Base-by-base conservation (phyloP, 2,888 invertebrate genomes). In the Drosophila formosana region DNA sequence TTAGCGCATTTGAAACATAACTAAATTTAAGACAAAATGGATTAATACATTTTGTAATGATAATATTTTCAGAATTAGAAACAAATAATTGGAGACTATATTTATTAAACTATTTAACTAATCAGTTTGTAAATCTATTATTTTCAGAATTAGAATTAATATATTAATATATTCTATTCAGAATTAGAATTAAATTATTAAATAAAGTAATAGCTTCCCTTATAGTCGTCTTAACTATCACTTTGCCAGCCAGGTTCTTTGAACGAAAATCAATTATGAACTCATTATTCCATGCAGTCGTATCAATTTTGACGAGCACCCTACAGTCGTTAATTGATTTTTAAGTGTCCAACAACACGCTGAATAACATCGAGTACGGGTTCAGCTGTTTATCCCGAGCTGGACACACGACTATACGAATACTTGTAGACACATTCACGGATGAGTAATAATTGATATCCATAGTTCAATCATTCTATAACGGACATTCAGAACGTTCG, bases 251-350 rank as follows among this genome's bases (percentile, higher is more conserved):
- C 23, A 25, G 11, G 34, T 34, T 37, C 37, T 49, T 49, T 39
- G 39, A 63, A 23, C 67, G 13, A 18, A 55, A 46, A 72, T 37
- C 75, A 75, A 67, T 62, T 63, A 83, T 62, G 49, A 53, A 62
- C 73, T 65, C 62, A 70, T 67, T 72, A 70, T 55, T 67, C 47
- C 53, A 57, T 58, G 47, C 51, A 43, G 43, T 30, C 51, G 63
- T 73, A 53, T 47, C 52, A 65, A 71, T 71, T 67, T 63, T 61
- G 41, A 53, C 25, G 52, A 53, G 47, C 49, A n/a, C 37, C 30
- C 43, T 39, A 56, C 63, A 65, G 53, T 51, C 57, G 67, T 80
- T 88, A 82, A 88, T 82, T 85, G 82, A 76, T 78, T 85, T 82
- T 78, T 74, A 84, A 85, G 82, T 85, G 85, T 62, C 65, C 25